These are phyloP conservation scores for Panorpa germanica DNA, from an alignment of 2,888 invertebrate genomes.

Conservation along the genomic window DNA sequence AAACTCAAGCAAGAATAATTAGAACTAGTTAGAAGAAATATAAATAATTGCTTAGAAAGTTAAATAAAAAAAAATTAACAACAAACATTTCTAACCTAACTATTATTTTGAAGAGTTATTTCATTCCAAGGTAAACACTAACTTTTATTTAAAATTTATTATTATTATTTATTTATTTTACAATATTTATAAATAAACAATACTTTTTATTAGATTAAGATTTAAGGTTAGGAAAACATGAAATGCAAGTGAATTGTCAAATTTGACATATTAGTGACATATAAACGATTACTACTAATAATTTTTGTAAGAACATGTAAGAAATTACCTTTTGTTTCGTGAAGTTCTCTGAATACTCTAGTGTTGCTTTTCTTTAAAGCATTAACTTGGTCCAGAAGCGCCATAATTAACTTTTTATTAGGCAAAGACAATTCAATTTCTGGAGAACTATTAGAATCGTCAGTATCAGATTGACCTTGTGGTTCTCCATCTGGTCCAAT, in stretches of 20 bases:
- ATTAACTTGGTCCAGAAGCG: constrained; percentile 54
- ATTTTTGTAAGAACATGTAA: background rate
- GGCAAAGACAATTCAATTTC: constrained; percentile 30
- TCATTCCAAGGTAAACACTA: too few species aligned
- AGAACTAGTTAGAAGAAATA: too few species aligned
- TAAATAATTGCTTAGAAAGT: constrained; percentile 6
- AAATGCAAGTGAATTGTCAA: too few species aligned
- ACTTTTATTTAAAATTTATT: constrained; percentile 5
- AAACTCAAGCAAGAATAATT: too few species aligned
- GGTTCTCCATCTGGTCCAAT: constrained; percentile 26
- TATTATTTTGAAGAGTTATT: too few species aligned
- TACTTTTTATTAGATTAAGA: constrained; percentile 1
- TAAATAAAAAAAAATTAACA: too few species aligned
- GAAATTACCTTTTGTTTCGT: constrained; percentile 44
- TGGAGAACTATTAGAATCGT: constrained; percentile 34
- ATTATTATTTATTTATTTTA: constrained; percentile 1
- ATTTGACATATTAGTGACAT: too few species aligned
- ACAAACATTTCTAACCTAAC: too few species aligned
- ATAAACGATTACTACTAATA: too few species aligned
- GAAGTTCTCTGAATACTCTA: constrained; percentile 54
- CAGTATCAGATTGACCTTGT: constrained; percentile 26
- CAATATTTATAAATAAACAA: background rate
- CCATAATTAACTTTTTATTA: constrained; percentile 36
- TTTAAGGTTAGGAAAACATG: too few species aligned
- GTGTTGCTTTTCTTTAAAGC: constrained; percentile 51